These are phyloP conservation scores for Isaurus tuberculatus DNA, from an alignment of 92 coral and sea anemone species.

Conservation along the genomic window DNA sequence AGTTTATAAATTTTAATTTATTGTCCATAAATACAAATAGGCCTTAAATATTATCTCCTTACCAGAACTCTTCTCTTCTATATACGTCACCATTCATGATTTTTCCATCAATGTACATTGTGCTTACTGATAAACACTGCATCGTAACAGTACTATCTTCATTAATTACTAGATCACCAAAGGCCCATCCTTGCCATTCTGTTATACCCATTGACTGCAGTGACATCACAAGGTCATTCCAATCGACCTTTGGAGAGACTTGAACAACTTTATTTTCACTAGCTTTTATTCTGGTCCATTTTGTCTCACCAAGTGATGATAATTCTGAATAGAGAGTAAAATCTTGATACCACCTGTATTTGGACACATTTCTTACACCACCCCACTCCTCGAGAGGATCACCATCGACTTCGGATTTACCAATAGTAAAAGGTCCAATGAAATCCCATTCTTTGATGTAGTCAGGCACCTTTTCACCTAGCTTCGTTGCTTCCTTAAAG, in stretches of 20 bases:
- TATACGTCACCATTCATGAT: conserved; percentile 88
- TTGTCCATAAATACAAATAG: too few relatives aligned
- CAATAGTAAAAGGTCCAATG: conserved; percentile 93
- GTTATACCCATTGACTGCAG: conserved; percentile 84
- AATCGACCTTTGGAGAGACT: conserved; percentile 67
- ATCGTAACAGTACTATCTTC: conserved; percentile 75
- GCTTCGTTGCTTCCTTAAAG: conserved; percentile 83
- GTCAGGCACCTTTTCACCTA: conserved; percentile 73
- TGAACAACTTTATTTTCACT: conserved; percentile 58
- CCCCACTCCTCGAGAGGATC: conserved; percentile 95
- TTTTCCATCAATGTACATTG: conserved; percentile 77
- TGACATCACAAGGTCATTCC: conserved; percentile 82
- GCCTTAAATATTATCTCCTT: conserved; percentile 11
- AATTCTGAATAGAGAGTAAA: conserved; percentile 81
- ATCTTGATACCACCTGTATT: conserved; percentile 72
- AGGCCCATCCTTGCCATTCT: conserved; percentile 97
- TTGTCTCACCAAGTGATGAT: conserved; percentile 72
- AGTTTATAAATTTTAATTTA: too few relatives aligned
- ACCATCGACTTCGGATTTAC: conserved; percentile 95
- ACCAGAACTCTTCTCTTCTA: conserved; percentile 86
- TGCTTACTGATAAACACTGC: conserved; percentile 83
- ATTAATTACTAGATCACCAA: conserved; percentile 87
- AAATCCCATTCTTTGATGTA: conserved; percentile 85
- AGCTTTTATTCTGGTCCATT: conserved; percentile 62
- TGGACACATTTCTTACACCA: conserved; percentile 79